Evolutionary conservation across 1,140 invertebrate species (phyloP), one percentile per base, ranked within the genome.

Genomic region (Trachelipus rathkii): DNA sequence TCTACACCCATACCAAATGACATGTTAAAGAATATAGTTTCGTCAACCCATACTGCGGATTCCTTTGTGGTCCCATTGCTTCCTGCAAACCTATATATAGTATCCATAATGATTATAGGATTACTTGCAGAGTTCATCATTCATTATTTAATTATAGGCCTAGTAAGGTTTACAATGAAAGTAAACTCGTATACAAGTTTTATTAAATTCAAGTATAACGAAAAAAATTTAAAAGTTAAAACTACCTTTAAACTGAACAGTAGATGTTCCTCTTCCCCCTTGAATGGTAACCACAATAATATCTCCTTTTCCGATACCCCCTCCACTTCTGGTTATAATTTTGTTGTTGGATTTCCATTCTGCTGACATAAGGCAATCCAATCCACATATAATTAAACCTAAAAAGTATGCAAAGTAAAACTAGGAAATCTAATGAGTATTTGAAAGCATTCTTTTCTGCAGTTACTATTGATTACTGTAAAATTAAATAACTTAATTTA

Each of bases 321-420:
- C 91, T 0, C 95, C 96, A 44, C 96, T 96, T 77, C 96, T 89
- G 0, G 96, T 96, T 66, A 98, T 91, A 79, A 99, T 97, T 88
- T 99, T 99, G 82, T 96, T 99, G 19, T 91, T 89, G 0, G 95
- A 96, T 84, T 97, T 96, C 97, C 97, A 99, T 89, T 99, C 96
- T 0, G 95, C 95, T 60, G 95, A 95, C 69, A 98, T 85, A 2
- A 96, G 84, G 84, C 96, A 98, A 83, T 99, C 96, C 82, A 93
- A 93, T 0, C 93, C 95, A 87, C 97, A 98, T 82, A 99, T 99
- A 81, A 91, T 92, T 0, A 99, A 84, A 78, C 94, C 95, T 95
- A 77, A 33, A 84, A 85, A 82, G 82, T 82, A 50, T 45, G n/a
- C 33, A 33, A 33, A 33, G 33, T 33, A 33, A 33, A 33, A 33